These are phyloP conservation scores for Philopotamus ludificatus DNA, from an alignment of 1,140 invertebrate species.

Conservation along the genomic window DNA sequence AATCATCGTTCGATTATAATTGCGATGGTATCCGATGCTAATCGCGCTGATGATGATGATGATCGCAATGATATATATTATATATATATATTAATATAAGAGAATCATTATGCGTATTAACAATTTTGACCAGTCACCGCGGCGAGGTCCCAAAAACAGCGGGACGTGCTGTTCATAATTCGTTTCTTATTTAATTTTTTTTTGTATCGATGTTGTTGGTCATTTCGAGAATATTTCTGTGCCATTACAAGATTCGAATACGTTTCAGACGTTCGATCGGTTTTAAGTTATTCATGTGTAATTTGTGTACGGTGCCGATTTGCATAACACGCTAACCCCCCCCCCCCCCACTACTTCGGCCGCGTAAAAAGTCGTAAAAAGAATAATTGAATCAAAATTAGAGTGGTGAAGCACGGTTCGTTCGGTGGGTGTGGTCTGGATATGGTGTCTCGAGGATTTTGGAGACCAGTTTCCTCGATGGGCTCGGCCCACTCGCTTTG, in stretches of 20 bases:
- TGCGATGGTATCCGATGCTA: no score
- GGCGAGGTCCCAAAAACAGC: neutral
- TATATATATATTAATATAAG: no score
- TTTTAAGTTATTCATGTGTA: no score
- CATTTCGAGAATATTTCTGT: neutral
- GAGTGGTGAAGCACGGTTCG: constrained; percentile 6
- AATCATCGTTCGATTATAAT: no score
- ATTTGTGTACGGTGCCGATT: neutral
- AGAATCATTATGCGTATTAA: no score
- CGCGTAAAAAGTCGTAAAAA: neutral
- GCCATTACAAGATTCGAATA: neutral
- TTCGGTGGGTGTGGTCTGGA: constrained; percentile 5
- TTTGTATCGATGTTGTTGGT: neutral
- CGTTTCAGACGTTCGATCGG: neutral
- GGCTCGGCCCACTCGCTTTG: neutral
- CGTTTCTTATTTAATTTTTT: neutral
- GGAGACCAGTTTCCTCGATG: neutral
- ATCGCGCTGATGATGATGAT: no score
- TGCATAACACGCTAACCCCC: neutral
- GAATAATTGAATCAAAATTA: constrained; percentile 5
- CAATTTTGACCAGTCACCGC: neutral
- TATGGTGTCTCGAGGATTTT: neutral
- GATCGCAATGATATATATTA: no score
- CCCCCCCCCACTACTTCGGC: neutral
- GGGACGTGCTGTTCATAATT: neutral